Evolutionary conservation across 2,797 vertebrate genomes (phyloP).

Genomic region (Cyclopterus lumpus): DNA sequence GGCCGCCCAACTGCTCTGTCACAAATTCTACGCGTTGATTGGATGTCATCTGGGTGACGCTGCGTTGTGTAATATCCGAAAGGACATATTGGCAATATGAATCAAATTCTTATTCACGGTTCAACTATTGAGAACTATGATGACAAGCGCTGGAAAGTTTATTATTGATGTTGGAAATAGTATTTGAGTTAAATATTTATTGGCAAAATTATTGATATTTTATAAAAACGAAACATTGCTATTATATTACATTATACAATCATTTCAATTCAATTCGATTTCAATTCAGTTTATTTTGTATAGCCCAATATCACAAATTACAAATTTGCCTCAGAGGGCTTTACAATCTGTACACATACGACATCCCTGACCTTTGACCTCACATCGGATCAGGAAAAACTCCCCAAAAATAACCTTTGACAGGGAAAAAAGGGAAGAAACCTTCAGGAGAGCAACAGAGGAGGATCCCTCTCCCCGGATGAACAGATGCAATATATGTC

Average conservation of each 20-base stretch:
- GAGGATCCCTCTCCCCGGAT: no score
- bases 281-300: no score
- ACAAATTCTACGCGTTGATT: conserved; percentile 25
- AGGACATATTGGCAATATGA: background rate
- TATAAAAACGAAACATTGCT: background rate
- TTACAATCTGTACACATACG: no score
- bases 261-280: no score
- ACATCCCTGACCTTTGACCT: no score
- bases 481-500: no score
- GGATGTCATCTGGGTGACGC: conserved; percentile 5
- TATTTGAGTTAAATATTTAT: background rate
- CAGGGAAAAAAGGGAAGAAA: no score
- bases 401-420: no score
- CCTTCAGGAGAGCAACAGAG: no score
- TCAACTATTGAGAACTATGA: background rate
- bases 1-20: background rate
- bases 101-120: background rate
- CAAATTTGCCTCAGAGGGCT: no score
- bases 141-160: background rate
- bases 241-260: background rate
- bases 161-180: background rate
- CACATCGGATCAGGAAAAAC: no score
- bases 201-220: background rate
- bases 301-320: no score
- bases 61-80: conserved; percentile 14